These are phyloP conservation scores for Itoplectis maculator DNA, from an alignment of 2,888 invertebrate genomes.

Conservation along the genomic window DNA sequence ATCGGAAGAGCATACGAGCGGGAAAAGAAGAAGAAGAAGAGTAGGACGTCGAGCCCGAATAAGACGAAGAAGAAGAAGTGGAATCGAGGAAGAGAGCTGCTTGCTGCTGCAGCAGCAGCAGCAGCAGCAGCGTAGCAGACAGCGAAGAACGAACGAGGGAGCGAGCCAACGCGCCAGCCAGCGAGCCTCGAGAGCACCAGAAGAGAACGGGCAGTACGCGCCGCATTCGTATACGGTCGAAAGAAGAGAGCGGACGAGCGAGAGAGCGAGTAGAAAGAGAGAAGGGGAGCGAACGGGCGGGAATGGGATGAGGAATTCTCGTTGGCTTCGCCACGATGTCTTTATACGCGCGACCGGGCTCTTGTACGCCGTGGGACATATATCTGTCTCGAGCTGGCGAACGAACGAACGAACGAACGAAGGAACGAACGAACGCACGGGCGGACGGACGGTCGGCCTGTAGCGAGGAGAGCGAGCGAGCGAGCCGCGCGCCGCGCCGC, in stretches of 20 bases:
- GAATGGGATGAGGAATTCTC: conserved; percentile 84
- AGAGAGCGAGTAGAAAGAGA: not conserved
- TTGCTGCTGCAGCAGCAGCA: not conserved
- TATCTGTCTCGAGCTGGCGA: conserved; percentile 83
- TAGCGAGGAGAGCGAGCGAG: conserved; percentile 47
- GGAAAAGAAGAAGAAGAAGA: conserved; percentile 65
- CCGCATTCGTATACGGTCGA: conserved; percentile 26
- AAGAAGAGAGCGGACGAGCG: no score
- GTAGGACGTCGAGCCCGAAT: conserved; percentile 32
- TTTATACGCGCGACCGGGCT: conserved; percentile 83
- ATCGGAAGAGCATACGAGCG: conserved; percentile 68
- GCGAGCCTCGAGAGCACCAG: conserved; percentile 63
- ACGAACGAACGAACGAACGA: conserved; percentile 80
- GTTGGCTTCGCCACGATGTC: conserved; percentile 84
- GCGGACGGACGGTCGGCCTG: conserved; percentile 77
- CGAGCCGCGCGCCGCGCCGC: conserved; percentile 81
- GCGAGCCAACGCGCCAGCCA: conserved; percentile 28
- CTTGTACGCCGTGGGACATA: conserved; percentile 84
- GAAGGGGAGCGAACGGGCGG: conserved; percentile 72
- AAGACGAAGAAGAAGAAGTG: conserved; percentile 52
- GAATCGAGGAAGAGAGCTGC: conserved; percentile 58
- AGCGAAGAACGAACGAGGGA: conserved; percentile 58
- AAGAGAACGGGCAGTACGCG: conserved; percentile 68
- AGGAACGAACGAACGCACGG: conserved; percentile 79
- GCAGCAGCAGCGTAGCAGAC: conserved; percentile 12